Conservation (phyloP, 1,140 invertebrate genomes). For the Colletes latitarsis region DNA sequence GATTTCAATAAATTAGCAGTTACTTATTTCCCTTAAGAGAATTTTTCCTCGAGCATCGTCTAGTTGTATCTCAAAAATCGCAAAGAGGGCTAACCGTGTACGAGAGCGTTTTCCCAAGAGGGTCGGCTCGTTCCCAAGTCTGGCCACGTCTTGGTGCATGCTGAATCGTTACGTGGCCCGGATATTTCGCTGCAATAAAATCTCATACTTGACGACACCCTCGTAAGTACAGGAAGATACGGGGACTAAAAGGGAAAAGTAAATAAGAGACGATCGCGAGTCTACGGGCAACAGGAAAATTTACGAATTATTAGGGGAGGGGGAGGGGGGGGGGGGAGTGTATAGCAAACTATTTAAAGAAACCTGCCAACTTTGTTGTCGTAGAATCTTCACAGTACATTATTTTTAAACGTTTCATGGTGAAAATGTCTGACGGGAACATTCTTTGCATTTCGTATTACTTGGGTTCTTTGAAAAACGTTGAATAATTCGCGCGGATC, state of each 20-base stretch:
- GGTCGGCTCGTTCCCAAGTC: slow-evolving; percentile 21
- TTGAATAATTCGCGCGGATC: slow-evolving; percentile 17
- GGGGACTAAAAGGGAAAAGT: slow-evolving; percentile 1
- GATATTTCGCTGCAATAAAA: slow-evolving; percentile 67
- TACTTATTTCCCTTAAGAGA: background rate
- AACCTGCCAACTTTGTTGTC: too few species aligned
- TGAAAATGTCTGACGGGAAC: too few species aligned
- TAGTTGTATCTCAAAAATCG: slow-evolving; percentile 18
- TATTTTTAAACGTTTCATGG: too few species aligned
- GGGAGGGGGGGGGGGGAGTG: too few species aligned
- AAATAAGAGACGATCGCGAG: slow-evolving; percentile 4
- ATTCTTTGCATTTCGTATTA: too few species aligned
- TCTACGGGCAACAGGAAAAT: slow-evolving; percentile 30
- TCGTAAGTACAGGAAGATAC: slow-evolving; percentile 13
- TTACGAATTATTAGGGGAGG: slow-evolving; percentile 20
- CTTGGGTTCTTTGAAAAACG: too few species aligned
- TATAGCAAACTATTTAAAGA: too few species aligned
- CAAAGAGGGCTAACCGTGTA: slow-evolving; percentile 5
- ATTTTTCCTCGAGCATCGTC: too few species aligned
- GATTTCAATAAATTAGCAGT: too few species aligned
- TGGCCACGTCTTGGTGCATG: slow-evolving; percentile 52
- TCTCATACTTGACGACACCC: slow-evolving; percentile 52
- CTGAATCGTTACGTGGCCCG: slow-evolving; percentile 69
- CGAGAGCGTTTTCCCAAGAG: slow-evolving; percentile 6
- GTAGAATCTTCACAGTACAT: too few species aligned